Percentiles rank a stretch among this genome's conserved stretches.
These are phyloP conservation scores for Emydoidea blandingii DNA, from an alignment of 2,797 vertebrate genomes.

Conservation along the genomic window DNA sequence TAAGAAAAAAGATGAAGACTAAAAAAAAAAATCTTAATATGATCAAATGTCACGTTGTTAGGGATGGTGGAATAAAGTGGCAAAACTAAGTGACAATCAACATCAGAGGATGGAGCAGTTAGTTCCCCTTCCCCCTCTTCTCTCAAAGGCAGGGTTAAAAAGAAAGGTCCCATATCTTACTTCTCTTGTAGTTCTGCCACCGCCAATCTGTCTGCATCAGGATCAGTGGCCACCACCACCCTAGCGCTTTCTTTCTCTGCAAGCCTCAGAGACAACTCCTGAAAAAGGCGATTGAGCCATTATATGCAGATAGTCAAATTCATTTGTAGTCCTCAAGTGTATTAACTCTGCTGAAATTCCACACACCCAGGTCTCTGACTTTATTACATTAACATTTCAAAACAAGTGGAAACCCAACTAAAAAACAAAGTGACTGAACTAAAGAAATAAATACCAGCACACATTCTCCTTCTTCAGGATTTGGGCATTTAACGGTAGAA, in stretches of 20 bases:
- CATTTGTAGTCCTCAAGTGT: not conserved
- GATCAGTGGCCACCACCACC: slow-evolving; percentile 93
- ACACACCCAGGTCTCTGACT: accelerated
- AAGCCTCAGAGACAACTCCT: slow-evolving; percentile 91
- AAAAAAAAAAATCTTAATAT: not conserved
- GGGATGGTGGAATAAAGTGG: not conserved
- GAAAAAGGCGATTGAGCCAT: not conserved
- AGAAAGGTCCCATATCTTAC: slow-evolving; percentile 73
- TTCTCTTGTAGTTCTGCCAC: slow-evolving; percentile 89
- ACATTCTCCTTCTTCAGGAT: slow-evolving; percentile 94
- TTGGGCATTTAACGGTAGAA: slow-evolving; percentile 92
- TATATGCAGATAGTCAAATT: not conserved
- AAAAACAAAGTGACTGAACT: not conserved
- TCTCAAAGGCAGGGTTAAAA: not conserved
- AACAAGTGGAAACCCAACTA: not conserved
- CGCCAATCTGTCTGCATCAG: slow-evolving; percentile 94
- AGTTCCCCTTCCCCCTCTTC: not conserved
- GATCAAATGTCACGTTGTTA: not conserved
- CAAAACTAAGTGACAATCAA: not conserved
- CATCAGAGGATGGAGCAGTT: too few species aligned
- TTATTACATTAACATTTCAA: not conserved
- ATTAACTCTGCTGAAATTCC: not conserved
- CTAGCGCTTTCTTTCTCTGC: slow-evolving; percentile 89
- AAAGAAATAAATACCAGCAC: slow-evolving; percentile 87
- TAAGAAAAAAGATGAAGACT: not conserved